phyloP scores from a whole-genome alignment of 2,888 invertebrate genomes.

The Yponomeuta malinellus region DNA sequence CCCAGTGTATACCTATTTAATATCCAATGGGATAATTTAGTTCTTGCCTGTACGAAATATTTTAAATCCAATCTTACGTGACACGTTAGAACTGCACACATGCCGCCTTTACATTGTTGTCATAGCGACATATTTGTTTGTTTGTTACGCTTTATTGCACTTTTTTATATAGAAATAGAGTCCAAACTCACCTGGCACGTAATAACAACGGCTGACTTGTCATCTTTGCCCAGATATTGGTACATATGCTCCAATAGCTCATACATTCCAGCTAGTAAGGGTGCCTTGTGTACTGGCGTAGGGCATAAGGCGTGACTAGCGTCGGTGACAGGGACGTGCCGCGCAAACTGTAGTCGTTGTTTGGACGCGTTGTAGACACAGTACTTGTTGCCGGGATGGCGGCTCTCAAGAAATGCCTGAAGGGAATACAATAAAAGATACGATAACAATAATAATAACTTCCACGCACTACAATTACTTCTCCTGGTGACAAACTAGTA shows the following conservation, averaged over 20 bases:
- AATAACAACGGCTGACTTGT: constrained; percentile 87
- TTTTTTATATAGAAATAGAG: neutral
- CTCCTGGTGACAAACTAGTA: too few species aligned
- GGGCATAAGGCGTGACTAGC: constrained; percentile 77
- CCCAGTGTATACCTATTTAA: too few species aligned
- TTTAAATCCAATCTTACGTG: too few species aligned
- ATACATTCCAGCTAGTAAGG: constrained; percentile 86
- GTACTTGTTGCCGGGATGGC: constrained; percentile 85
- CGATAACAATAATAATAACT: neutral
- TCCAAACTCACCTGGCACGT: constrained; percentile 82
- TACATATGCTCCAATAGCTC: constrained; percentile 92
- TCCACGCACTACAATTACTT: neutral
- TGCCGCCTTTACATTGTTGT: too few species aligned
- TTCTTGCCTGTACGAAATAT: too few species aligned
- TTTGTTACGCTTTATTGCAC: too few species aligned
- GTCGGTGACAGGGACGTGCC: constrained; percentile 75
- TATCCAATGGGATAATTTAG: too few species aligned
- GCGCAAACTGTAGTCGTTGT: constrained; percentile 72
- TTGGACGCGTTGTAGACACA: constrained; percentile 88
- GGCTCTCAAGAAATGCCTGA: constrained; percentile 82
- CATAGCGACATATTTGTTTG: too few species aligned
- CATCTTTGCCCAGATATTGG: constrained; percentile 88
- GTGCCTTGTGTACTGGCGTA: constrained; percentile 81
- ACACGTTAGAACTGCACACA: too few species aligned
- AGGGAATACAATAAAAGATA: neutral